phyloP scores from a whole-genome alignment of 1,140 invertebrate species.

The Agrilus planipennis region DNA sequence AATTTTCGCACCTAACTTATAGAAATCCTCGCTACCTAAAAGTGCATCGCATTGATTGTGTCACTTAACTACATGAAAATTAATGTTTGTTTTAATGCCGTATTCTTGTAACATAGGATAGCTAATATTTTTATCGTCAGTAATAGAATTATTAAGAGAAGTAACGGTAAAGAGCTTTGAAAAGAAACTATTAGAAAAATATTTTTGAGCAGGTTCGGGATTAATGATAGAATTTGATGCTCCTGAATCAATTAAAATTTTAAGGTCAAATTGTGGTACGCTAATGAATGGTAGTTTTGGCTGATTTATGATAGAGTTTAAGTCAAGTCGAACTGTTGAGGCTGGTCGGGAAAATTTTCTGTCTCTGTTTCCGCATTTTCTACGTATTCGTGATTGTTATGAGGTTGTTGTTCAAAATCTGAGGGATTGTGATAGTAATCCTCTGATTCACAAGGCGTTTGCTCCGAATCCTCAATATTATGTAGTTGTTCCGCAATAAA shows the following conservation, averaged over 20 bases:
- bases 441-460: too few species aligned
- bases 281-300: slow-evolving; percentile 7
- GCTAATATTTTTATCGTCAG: slow-evolving; percentile 4
- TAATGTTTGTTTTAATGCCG: background rate
- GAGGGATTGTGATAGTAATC: too few species aligned
- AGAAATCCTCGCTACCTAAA: slow-evolving; percentile 4
- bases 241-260: slow-evolving; percentile 8
- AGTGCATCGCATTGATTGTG: slow-evolving; percentile 8
- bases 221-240: slow-evolving; percentile 4
- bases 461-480: too few species aligned
- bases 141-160: background rate
- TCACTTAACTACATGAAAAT: slow-evolving; percentile 4
- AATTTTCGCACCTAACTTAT: slow-evolving; percentile 4
- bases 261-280: slow-evolving; percentile 12
- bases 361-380: too few species aligned
- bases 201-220: slow-evolving; percentile 7
- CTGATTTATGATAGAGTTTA: slow-evolving; percentile 2
- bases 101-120: slow-evolving; percentile 6
- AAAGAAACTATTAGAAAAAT: slow-evolving; percentile 16
- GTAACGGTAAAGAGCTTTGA: slow-evolving; percentile 2
- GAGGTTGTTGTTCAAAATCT: too few species aligned
- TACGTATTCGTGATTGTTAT: too few species aligned
- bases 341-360: too few species aligned
- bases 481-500: too few species aligned
- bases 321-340: slow-evolving; percentile 4